A percentile compares a stretch with the other conserved stretches of the same genome.
phyloP scores from a whole-genome alignment of 1,140 invertebrate genomes.

The Aradophagus sp. region DNA sequence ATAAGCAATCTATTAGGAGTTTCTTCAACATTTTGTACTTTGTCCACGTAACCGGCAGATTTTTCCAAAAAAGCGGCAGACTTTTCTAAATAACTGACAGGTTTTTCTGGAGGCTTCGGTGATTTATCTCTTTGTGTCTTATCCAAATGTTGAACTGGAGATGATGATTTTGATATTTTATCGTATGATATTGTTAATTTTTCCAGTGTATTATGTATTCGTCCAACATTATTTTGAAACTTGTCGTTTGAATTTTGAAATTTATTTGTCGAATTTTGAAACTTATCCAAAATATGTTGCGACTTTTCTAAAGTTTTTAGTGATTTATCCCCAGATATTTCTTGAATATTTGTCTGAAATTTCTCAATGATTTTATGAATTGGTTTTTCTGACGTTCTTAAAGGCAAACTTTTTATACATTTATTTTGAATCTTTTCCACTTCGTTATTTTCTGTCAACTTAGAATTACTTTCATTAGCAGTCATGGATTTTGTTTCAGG shows the following conservation, averaged over 20 bases:
- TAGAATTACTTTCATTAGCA: conserved; percentile 13
- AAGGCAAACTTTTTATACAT: conserved; percentile 6
- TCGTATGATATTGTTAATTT: conserved; percentile 12
- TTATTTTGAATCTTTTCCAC: conserved; percentile 19
- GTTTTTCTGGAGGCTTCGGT: conserved; percentile 13
- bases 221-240: conserved; percentile 18
- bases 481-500: conserved; percentile 3
- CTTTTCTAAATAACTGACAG: conserved; percentile 4
- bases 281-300: conserved; percentile 6
- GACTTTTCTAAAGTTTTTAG: conserved; percentile 12
- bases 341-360: conserved; percentile 16
- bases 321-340: background rate
- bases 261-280: conserved; percentile 9
- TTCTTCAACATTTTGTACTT: conserved; percentile 3
- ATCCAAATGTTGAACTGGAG: conserved; percentile 7
- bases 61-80: too few relatives aligned
- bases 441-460: conserved; percentile 15
- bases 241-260: conserved; percentile 11
- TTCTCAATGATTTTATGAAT: conserved; percentile 33
- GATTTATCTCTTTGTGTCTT: conserved; percentile 4
- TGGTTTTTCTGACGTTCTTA: conserved; percentile 22
- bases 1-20: conserved; percentile 16
- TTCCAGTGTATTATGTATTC: conserved; percentile 32
- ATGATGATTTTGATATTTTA: conserved; percentile 14
- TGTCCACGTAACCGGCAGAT: conserved; percentile 1